Evolutionary conservation across 2,797 vertebrate genomes (phyloP).

Genomic region (Sebastes umbrosus): DNA sequence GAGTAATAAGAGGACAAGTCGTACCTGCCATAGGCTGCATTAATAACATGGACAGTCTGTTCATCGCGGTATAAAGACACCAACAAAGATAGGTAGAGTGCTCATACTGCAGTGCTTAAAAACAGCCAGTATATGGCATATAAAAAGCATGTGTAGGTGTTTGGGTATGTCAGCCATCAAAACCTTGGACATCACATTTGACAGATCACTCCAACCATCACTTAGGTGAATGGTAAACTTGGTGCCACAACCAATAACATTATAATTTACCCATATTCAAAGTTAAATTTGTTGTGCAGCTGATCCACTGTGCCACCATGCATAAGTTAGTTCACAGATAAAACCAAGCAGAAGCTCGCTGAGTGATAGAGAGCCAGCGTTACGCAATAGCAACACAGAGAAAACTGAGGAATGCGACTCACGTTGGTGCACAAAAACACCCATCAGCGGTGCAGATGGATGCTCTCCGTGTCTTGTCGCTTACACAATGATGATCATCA

Average conservation of each 20-base stretch:
- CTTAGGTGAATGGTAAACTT: neutral
- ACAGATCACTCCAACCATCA: neutral
- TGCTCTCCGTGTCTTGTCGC: neutral
- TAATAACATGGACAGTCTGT: slow-evolving; percentile 10
- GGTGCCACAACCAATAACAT: neutral
- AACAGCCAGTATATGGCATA: neutral
- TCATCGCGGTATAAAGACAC: slow-evolving; percentile 9
- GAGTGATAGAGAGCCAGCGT: slow-evolving; percentile 59
- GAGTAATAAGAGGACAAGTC: slow-evolving; percentile 16
- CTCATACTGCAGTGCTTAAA: slow-evolving; percentile 36
- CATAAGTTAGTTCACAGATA: slow-evolving; percentile 49
- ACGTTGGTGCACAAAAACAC: slow-evolving; percentile 67
- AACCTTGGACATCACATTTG: neutral
- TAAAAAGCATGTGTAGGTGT: slow-evolving; percentile 32
- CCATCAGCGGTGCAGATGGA: slow-evolving; percentile 35
- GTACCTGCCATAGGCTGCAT: slow-evolving; percentile 31
- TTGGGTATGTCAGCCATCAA: neutral
- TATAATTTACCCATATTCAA: neutral
- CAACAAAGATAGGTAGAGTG: slow-evolving; percentile 11
- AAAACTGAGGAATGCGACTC: slow-evolving; percentile 80
- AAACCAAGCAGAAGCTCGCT: slow-evolving; percentile 50
- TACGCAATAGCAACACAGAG: slow-evolving; percentile 81
- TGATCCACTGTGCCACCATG: slow-evolving; percentile 42
- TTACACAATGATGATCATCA: slow-evolving; percentile 9
- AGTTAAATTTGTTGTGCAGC: slow-evolving; percentile 2